Evolutionary conservation across 2,888 invertebrate species (phyloP).

Genomic region (Acleris cristana): DNA sequence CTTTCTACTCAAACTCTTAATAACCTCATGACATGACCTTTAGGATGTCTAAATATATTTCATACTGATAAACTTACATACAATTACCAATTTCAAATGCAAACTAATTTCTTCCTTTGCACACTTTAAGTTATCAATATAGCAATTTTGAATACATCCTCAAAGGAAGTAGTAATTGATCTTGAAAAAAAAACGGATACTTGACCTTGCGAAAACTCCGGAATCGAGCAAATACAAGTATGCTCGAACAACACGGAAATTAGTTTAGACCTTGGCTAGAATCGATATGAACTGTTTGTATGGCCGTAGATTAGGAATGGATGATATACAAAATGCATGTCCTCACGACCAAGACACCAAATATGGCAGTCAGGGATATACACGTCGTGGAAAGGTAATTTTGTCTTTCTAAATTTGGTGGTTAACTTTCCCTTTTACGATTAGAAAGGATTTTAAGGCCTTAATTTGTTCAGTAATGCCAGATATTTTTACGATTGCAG

Average conservation of each 20-base stretch:
- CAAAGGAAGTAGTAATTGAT: conserved; percentile 71
- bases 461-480: too few relatives aligned
- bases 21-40: too few relatives aligned
- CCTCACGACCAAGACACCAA: conserved; percentile 16
- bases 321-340: conserved; percentile 16
- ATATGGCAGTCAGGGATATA: conserved; percentile 8
- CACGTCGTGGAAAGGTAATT: neutral
- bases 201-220: conserved; percentile 66
- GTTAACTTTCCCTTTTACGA: too few relatives aligned
- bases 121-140: neutral
- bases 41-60: too few relatives aligned
- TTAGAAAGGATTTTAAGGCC: too few relatives aligned
- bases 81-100: too few relatives aligned
- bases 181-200: conserved; percentile 69
- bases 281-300: conserved; percentile 44
- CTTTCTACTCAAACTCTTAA: too few relatives aligned
- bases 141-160: conserved; percentile 49
- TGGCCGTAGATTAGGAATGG: conserved; percentile 18
- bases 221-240: conserved; percentile 56
- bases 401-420: neutral
- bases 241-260: conserved; percentile 56
- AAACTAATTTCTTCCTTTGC: too few relatives aligned
- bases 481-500: too few relatives aligned
- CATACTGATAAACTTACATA: too few relatives aligned
- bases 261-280: conserved; percentile 49